Evolutionary conservation across 2,113 vertebrate species (phyloP).

Genomic region (Craseonycteris thonglongyai): DNA sequence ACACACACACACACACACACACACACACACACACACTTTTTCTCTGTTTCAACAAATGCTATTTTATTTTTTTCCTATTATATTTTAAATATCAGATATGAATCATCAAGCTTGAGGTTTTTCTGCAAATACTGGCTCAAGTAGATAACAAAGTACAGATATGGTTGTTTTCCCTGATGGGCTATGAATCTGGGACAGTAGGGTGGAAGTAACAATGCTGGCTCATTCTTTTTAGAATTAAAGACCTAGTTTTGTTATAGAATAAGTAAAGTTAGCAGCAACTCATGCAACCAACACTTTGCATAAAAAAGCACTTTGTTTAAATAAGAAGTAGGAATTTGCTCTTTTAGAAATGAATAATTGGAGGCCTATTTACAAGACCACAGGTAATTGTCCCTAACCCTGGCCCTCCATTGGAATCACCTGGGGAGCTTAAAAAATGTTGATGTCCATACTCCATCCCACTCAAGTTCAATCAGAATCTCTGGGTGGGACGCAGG

Average conservation of each 20-base stretch:
- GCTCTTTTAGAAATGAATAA: background rate
- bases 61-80: background rate
- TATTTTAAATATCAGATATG: background rate
- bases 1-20: too few species aligned
- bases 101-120: background rate
- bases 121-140: background rate
- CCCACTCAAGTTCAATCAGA: background rate
- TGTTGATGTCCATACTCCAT: background rate
- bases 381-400: background rate
- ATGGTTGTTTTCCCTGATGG: background rate
- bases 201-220: background rate
- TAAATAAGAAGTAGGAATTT: background rate
- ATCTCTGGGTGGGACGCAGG: background rate
- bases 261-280: background rate
- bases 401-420: background rate
- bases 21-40: too few species aligned
- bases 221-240: background rate
- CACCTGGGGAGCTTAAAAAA: background rate
- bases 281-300: background rate
- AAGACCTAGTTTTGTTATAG: background rate
- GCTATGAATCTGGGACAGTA: background rate
- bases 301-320: background rate
- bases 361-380: background rate
- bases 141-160: background rate
- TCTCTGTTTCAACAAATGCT: too few species aligned